A percentile compares a stretch with the other conserved stretches of the same genome.
These are phyloP conservation scores for Onychomys torridus DNA, from an alignment of 2,797 vertebrate species.

Conservation along the genomic window DNA sequence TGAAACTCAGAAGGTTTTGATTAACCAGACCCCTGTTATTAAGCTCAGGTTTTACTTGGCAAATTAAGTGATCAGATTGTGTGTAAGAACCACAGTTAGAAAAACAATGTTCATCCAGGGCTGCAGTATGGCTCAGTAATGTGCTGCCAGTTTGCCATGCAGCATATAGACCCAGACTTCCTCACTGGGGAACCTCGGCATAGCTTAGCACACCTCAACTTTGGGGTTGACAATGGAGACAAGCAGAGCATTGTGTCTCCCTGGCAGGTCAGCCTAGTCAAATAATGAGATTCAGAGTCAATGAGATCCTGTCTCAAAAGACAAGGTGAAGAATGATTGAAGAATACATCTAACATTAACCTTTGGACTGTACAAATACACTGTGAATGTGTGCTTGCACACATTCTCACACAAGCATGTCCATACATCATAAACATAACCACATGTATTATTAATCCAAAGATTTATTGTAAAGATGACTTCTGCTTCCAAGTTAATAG, in stretches of 20 bases:
- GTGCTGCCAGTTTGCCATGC: background rate
- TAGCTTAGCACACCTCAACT: background rate
- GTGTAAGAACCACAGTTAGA: background rate
- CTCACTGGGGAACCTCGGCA: no score
- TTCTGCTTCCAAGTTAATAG: background rate
- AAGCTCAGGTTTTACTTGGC: background rate
- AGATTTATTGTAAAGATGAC: background rate
- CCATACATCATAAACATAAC: no score
- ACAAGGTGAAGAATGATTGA: background rate
- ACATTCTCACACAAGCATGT: no score
- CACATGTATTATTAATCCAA: background rate
- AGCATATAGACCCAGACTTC: background rate
- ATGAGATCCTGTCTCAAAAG: background rate
- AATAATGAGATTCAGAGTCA: background rate
- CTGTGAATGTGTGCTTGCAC: background rate
- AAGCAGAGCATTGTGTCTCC: no score
- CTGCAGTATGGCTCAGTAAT: background rate
- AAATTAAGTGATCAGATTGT: background rate
- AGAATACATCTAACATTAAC: no score
- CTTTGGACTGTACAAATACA: background rate
- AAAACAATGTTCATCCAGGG: background rate
- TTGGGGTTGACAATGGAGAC: background rate
- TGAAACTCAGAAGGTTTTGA: background rate
- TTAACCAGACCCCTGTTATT: background rate
- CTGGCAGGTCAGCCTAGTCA: fast-evolving